phyloP scores from a whole-genome alignment of 2,113 vertebrate genomes.

The Brachyhypopomus gauderio region DNA sequence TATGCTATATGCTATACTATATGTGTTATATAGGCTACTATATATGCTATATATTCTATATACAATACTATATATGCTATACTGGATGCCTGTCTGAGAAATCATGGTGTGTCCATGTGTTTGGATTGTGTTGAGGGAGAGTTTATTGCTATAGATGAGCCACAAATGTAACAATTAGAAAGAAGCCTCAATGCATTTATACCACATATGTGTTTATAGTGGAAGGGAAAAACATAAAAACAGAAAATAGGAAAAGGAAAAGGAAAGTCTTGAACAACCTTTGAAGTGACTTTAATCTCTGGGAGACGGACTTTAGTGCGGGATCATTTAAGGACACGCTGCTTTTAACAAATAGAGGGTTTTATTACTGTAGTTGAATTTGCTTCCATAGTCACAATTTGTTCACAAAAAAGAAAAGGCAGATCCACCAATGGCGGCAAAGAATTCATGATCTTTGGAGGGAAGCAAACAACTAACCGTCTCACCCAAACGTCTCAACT shows the following conservation, averaged over 20 bases:
- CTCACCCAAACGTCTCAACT: too few relatives aligned
- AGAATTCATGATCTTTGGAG: too few relatives aligned
- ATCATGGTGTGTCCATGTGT: conserved; percentile 15
- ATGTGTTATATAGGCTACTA: too few relatives aligned
- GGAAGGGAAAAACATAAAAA: conserved; percentile 25
- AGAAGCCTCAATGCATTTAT: conserved; percentile 39
- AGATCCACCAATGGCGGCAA: neutral
- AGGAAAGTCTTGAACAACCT: neutral
- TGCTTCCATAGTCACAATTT: neutral
- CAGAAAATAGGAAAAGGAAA: too few relatives aligned
- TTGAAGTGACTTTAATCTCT: neutral
- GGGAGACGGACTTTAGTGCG: neutral
- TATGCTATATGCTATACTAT: neutral
- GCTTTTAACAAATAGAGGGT: neutral
- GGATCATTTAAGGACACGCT: neutral
- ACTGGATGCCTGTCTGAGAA: neutral
- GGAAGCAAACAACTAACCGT: too few relatives aligned
- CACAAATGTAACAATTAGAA: conserved; percentile 32
- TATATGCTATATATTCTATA: too few relatives aligned
- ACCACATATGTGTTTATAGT: conserved; percentile 41
- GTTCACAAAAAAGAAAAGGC: neutral
- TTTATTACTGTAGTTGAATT: too few relatives aligned
- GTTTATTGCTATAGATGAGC: conserved; percentile 44
- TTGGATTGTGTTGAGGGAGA: conserved; percentile 20
- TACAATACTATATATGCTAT: too few relatives aligned